Base-by-base conservation (phyloP, 1,140 invertebrate genomes). In the Drosophila melanica region DNA sequence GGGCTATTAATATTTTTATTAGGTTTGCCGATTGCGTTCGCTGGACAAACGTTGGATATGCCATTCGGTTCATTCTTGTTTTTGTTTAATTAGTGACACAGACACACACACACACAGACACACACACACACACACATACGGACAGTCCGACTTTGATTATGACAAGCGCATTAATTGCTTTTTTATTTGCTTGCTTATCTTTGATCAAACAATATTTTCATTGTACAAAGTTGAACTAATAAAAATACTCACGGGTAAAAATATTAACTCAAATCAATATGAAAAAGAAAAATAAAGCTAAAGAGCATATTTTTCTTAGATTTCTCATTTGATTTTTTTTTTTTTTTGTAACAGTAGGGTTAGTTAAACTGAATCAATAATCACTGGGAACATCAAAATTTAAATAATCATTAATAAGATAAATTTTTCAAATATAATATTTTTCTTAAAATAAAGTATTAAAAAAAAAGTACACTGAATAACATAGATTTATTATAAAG, bases 111-210 rank as follows among this genome's bases (percentile, higher is more conserved):
- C 23, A 47, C 33, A 30, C 37, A 62, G 18, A 37, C 35, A 45
- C 12, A 42, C 37, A 39, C 44, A 60, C 12, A 42, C 27, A 11
- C 37, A 8, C 44, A 4, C 41, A 35, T 18, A n/a, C 6, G 30
- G 41, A 73, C 33, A 58, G 4, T 12, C 47, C 9, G 10, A n/a
- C 11, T 51, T 66, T 75, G 67, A 66, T 58, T 76, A 42, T 70
- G 62, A 76, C 76, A 76, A 72, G 68, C 67, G 76, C 63, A 79
- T 76, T 79, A 79, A 79, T 79, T 79, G 76, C 68, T 66, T 78
- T 71, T 75, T 66, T 75, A 75, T 78, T 76, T 67, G 60, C 45
- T 76, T 75, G 60, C 63, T 79, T 72, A 72, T 67, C 62, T 59
- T 50, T 50, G 66, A 65, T 75, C 64, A 70, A 62, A 67, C 65